A percentile compares a stretch with the other conserved stretches of the same genome.
These are phyloP conservation scores for Ochlodes sylvanus DNA, from an alignment of 2,888 invertebrate genomes.

Conservation along the genomic window DNA sequence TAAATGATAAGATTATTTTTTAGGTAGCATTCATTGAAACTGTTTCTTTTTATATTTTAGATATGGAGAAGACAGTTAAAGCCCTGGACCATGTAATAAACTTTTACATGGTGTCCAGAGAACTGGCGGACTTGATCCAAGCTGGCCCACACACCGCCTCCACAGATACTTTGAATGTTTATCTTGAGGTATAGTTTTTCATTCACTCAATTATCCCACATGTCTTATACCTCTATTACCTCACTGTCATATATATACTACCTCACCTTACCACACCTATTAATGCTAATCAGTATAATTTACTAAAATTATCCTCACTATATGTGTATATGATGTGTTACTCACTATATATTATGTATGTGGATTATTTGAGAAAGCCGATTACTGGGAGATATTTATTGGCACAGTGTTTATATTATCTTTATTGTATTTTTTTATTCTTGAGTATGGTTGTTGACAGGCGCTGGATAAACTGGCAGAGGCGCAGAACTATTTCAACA, in stretches of 20 bases:
- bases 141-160: conserved; percentile 91
- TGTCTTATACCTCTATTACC: too few relatives aligned
- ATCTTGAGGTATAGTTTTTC: conserved; percentile 65
- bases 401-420: too few relatives aligned
- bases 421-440: background rate
- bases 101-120: conserved; percentile 97
- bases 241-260: too few relatives aligned
- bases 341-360: too few relatives aligned
- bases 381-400: too few relatives aligned
- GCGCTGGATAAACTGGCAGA: conserved; percentile 93
- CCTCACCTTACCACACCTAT: too few relatives aligned
- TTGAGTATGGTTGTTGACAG: conserved; percentile 68
- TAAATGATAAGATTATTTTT: too few relatives aligned
- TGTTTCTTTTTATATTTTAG: conserved; percentile 72
- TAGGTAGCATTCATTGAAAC: too few relatives aligned
- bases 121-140: conserved; percentile 94
- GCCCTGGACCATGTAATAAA: conserved; percentile 97
- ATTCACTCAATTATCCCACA: background rate
- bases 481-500: conserved; percentile 96
- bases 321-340: too few relatives aligned
- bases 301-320: too few relatives aligned
- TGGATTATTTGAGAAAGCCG: too few relatives aligned
- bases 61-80: conserved; percentile 95
- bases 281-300: too few relatives aligned
- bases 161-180: conserved; percentile 82